Base-by-base conservation (phyloP, 1,140 invertebrate genomes). In the Neuroterus valhalla region DNA sequence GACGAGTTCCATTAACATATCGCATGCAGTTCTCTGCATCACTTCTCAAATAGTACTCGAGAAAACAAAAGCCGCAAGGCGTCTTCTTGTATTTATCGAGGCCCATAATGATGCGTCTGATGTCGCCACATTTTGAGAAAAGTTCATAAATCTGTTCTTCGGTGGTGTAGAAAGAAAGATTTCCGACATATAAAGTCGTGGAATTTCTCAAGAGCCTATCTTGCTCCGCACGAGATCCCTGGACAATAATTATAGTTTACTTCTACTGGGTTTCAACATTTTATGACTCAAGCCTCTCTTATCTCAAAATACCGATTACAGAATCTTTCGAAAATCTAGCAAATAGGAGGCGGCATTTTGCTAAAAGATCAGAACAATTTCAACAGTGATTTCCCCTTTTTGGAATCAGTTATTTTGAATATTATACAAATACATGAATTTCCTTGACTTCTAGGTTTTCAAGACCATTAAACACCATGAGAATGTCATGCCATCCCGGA, bases 131-230 rank as follows among this genome's bases (percentile, higher is more conserved):
- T 89, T 96, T 95, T 23, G 95, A 95, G 89, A 99, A 99, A 48
- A 99, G 91, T 90, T 99, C 98, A 85, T 98, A 97, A 71, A 99
- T 98, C 92, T 99, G 99, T 91, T 99, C 98, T 89, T 99, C 99
- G 4, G 98, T 98, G 0, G 99, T 99, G 87, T 96, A 99, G 91
- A 99, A 99, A 38, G 98, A 99, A 26, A 99, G 89, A 91, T 99
- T 99, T 44, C 99, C 99, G 42, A 99, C 94, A 87, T 99, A 99
- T 0, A 99, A 89, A 1, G 98, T 99, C 2, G 92, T 91, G 0
- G 96, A 95, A 31, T 90, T 87, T 62, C 92, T 88, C 17, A 99
- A 89, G 2, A 95, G 89, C 71, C 93, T 92, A 82, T 99, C 98
- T 91, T 99, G 97, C 83, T 99, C 98, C 42, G 92, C 92, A 80